Percentiles rank a stretch among this genome's conserved stretches.
Conservation (phyloP, 2,113 vertebrate genomes). For the Mesitornis unicolor region DNA sequence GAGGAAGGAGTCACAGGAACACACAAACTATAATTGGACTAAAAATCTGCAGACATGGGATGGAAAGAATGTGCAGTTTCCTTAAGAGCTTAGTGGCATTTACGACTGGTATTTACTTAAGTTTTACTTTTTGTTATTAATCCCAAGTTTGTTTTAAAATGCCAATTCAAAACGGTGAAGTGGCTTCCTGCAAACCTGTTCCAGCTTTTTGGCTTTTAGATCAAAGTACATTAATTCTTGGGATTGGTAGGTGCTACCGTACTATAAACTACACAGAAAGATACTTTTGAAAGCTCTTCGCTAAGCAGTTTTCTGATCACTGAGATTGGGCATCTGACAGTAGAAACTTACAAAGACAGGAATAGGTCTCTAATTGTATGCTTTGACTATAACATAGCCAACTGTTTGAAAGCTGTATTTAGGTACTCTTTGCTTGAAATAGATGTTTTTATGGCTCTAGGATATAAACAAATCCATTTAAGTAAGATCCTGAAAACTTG, state of each 20-base stretch:
- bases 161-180: background rate
- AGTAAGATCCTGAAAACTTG: background rate
- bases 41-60: background rate
- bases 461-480: background rate
- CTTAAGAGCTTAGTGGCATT: background rate
- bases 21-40: background rate
- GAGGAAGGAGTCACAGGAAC: background rate
- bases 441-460: background rate
- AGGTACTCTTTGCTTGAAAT: background rate
- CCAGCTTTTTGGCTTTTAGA: background rate
- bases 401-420: background rate
- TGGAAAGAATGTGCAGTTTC: background rate
- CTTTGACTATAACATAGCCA: background rate
- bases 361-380: background rate
- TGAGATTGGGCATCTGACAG: background rate
- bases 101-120: background rate
- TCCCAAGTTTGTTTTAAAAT: background rate
- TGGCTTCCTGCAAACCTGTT: background rate
- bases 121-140: background rate
- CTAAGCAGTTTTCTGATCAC: background rate
- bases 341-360: background rate
- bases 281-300: background rate
- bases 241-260: background rate
- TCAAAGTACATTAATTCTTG: background rate
- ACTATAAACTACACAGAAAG: background rate